Evolutionary conservation across 2,888 invertebrate genomes (phyloP), one percentile per base, ranked within the genome.

Genomic region (Eulithis testata): DNA sequence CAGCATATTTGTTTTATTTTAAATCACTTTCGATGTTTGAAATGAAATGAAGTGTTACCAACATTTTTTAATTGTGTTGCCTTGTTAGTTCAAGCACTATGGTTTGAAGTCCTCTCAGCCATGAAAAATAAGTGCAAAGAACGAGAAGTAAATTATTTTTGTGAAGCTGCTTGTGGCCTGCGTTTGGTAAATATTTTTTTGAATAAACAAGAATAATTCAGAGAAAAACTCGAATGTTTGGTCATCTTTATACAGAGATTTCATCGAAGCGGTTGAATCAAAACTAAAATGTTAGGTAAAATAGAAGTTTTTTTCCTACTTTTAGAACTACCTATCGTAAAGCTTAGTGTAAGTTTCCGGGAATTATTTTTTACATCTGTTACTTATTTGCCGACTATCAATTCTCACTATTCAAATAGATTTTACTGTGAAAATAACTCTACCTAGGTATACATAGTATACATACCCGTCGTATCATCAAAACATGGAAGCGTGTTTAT

Each of bases 401-500:
- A 21, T 21, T 21, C 21, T 21, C 21, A 21, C 21, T 21, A 21
- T 21, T 21, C 21, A 21, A 21, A 21, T 21, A 21, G 21, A 21
- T 21, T 21, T 21, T 2, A 21, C 21, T 21, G 21, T 21, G 21
- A 21, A 21, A 21, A 21, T 21, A 21, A 21, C 43, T 50, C 14
- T 9, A 45, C 12, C 45, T 61, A 40, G 1, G 37, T 40, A 40
- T 40, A 5, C 9, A 40, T 6, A 45, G 21, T 11, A 11, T 56
- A 31, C 11, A 43, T 52, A 45, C 36, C 14, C 57, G 40, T 47
- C 57, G 52, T n/a, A 63, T 57, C 31, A 52, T 45, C 51, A 50
- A 65, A 64, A 55, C 61, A 54, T 50, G 44, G 57, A 58, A 51
- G 49, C 53, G 55, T 64, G 64, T 60, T 60, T 65, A 57, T 52